Conservation (phyloP, 2,797 vertebrate genomes). For the Sebastes kiyomatsui region DNA sequence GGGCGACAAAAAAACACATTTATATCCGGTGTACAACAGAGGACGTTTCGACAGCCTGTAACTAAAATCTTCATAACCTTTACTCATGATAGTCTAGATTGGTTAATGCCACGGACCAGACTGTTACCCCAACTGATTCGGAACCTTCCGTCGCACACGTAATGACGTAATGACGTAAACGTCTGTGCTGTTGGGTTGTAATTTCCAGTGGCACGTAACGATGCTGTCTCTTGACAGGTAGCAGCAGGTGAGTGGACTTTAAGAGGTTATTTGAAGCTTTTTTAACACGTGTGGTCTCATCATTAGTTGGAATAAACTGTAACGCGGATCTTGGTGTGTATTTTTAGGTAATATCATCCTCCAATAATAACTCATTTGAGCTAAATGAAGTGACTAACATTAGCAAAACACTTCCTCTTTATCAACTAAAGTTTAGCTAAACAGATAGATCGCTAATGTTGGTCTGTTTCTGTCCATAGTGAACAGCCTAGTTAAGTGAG, state of each 20-base stretch:
- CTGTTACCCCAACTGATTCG: not conserved
- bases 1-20: conserved; percentile 22
- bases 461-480: too few species aligned
- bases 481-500: not conserved
- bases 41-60: not conserved
- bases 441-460: not conserved
- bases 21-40: not conserved
- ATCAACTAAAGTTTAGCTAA: not conserved
- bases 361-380: accelerated
- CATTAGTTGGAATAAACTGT: not conserved
- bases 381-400: not conserved
- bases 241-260: not conserved
- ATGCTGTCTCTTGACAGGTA: not conserved
- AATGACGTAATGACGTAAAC: not conserved
- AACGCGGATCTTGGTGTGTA: not conserved
- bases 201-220: not conserved
- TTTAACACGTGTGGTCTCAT: accelerated
- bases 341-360: not conserved
- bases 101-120: not conserved
- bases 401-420: not conserved
- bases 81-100: accelerated
- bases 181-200: not conserved
- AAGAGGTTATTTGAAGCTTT: not conserved
- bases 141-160: not conserved
- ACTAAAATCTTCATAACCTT: not conserved